phyloP scores from a whole-genome alignment of 2,113 vertebrate species.

The Gadus chalcogrammus region DNA sequence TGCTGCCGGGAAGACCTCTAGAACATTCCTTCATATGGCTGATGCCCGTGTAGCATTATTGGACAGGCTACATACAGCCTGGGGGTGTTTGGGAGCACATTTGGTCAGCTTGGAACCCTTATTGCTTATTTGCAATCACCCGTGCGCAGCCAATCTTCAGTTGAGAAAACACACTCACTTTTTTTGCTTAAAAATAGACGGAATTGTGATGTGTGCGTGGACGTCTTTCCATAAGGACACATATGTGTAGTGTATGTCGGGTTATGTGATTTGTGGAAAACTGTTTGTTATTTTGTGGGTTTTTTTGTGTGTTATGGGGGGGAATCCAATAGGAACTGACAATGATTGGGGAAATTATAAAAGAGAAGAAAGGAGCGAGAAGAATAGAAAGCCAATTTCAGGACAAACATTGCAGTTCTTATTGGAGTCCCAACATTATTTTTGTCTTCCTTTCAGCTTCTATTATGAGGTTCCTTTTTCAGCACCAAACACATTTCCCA shows the following conservation, averaged over 20 bases:
- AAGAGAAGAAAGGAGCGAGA: constrained; percentile 10
- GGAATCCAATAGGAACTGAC: too few relatives aligned
- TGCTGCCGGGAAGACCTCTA: constrained; percentile 20
- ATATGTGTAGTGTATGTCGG: too few relatives aligned
- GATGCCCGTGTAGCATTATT: constrained; percentile 26
- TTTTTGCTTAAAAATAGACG: too few relatives aligned
- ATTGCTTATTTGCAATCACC: constrained; percentile 16
- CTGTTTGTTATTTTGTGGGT: too few relatives aligned
- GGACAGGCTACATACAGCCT: constrained; percentile 11
- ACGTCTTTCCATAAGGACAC: too few relatives aligned
- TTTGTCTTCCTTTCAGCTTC: constrained; percentile 24
- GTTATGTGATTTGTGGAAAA: too few relatives aligned
- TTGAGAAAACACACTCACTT: background rate
- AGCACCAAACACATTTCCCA: too few relatives aligned
- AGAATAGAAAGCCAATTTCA: background rate
- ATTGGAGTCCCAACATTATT: constrained; percentile 39
- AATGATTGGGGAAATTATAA: too few relatives aligned
- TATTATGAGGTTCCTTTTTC: constrained; percentile 2
- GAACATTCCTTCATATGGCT: constrained; percentile 20
- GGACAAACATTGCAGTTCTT: background rate
- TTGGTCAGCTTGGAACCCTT: constrained; percentile 9
- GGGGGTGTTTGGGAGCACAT: constrained; percentile 8
- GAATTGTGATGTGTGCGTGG: too few relatives aligned
- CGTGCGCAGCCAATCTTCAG: background rate
- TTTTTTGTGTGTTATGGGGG: too few relatives aligned